These are phyloP conservation scores for Epicampocera succincta DNA, from an alignment of 2,888 invertebrate species.

Conservation along the genomic window DNA sequence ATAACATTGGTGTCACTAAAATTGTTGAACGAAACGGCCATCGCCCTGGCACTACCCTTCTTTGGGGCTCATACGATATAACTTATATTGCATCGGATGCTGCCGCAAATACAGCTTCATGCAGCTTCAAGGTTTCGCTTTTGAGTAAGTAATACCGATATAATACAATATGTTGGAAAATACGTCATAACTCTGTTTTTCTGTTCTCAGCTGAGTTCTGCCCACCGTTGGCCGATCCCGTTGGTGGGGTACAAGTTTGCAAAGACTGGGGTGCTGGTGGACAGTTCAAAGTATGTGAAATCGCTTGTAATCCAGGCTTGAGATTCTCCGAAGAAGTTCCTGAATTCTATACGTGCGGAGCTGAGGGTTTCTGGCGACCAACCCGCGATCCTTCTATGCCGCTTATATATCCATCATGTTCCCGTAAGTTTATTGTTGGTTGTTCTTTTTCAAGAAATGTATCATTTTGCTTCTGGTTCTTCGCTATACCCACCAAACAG, in stretches of 20 bases:
- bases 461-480: neutral
- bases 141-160: conserved; percentile 85
- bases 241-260: conserved; percentile 95
- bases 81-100: conserved; percentile 96
- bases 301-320: conserved; percentile 91
- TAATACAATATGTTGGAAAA: neutral
- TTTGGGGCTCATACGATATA: conserved; percentile 96
- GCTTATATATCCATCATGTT: conserved; percentile 94
- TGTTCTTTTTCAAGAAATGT: too few relatives aligned
- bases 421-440: conserved; percentile 85
- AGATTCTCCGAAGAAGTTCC: conserved; percentile 97
- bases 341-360: conserved; percentile 98
- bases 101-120: conserved; percentile 94
- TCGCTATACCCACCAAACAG: conserved; percentile 82
- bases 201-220: conserved; percentile 91
- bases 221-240: conserved; percentile 92
- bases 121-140: conserved; percentile 95
- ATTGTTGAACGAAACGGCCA: conserved; percentile 93
- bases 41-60: conserved; percentile 91
- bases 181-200: neutral
- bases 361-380: conserved; percentile 98
- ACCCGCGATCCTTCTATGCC: conserved; percentile 90
- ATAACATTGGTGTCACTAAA: conserved; percentile 91
- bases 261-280: conserved; percentile 98
- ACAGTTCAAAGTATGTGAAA: conserved; percentile 96